Base-by-base conservation (phyloP, 2,888 invertebrate species). In the Eupithecia subfuscata region DNA sequence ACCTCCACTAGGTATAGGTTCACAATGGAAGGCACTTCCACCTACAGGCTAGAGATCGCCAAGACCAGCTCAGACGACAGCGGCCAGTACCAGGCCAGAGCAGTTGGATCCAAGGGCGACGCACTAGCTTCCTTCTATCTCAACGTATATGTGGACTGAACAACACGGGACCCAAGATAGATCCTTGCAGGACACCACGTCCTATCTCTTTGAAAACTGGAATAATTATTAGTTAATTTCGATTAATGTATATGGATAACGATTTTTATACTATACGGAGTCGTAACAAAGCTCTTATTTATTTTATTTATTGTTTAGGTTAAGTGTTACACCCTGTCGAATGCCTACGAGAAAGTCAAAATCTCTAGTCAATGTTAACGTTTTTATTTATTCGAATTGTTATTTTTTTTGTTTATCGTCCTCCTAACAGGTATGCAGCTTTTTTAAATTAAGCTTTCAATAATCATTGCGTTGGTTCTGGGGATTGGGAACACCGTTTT, bases 81-180 rank as follows among this genome's bases (percentile, higher is more conserved):
- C 81, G 98, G 98, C 64, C 98, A 98, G 91, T 98, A 98, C 91
- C 96, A 97, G 84, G 97, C 98, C 25, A 97, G 97, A 86, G 98
- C 97, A 45, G 97, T 97, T 81, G 97, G 97, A 88, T 97, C 97
- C 91, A 98, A 98, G 93, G 97, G 97, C 81, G 98, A 98, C 92
- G 96, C 97, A 71, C 96, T 96, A 77, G 96, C 97, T 71, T 97
- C 98, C 82, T 98, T 98, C 96, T 98, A 98, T 80, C 95, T 98
- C 67, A 98, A 98, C 94, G 97, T 98, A 43, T 75, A 70, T 79
- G 86, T 90, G 81, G 95, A 95, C 92, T 92, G 85, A 84, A 85
- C 77, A 83, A 77, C 78, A 83, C 43, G 80, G 91, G 88, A 82
- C 89, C 85, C 84, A 87, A 82, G 69, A 80, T 45, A 78, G 80